A percentile compares a stretch with the other conserved stretches of the same genome.
These are phyloP conservation scores for Chrysopilus asiliformis DNA, from an alignment of 2,888 invertebrate species.

Conservation along the genomic window DNA sequence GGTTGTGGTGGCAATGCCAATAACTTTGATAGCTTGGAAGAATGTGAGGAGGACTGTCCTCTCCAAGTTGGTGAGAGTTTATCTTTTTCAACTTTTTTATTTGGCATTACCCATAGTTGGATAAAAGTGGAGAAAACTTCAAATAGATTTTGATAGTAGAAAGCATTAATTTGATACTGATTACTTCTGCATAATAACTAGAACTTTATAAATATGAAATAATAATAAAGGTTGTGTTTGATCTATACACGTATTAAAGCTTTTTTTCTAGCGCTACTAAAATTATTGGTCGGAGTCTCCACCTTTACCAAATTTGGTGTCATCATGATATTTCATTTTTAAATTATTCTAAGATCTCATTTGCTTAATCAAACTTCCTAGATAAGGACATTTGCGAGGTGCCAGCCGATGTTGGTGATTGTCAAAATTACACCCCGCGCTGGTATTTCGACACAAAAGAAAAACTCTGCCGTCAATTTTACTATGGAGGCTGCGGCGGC, in stretches of 20 bases:
- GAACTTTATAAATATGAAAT: no score
- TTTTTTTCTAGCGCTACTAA: no score
- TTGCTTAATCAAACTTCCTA: slow-evolving; percentile 21
- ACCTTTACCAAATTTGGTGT: not conserved
- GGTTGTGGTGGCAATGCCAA: slow-evolving; percentile 87
- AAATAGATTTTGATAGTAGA: no score
- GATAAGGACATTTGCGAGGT: slow-evolving; percentile 59
- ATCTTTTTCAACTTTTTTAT: no score
- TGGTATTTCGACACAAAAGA: slow-evolving; percentile 77
- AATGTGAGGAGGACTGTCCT: slow-evolving; percentile 67
- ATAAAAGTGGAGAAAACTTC: no score
- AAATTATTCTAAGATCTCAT: slow-evolving; percentile 7
- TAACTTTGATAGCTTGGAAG: slow-evolving; percentile 59
- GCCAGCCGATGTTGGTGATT: slow-evolving; percentile 63
- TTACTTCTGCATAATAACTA: no score
- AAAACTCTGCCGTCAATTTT: slow-evolving; percentile 63
- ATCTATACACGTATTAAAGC: no score
- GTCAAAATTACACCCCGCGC: slow-evolving; percentile 55
- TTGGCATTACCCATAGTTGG: no score
- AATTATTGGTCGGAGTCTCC: no score
- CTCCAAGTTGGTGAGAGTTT: slow-evolving; percentile 57
- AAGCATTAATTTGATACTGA: no score
- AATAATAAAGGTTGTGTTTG: slow-evolving; percentile 1
- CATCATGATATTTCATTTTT: not conserved
- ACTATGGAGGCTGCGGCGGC: slow-evolving; percentile 84